A percentile compares a stretch with the other conserved stretches of the same genome.
phyloP scores from a whole-genome alignment of 2,797 vertebrate species.

The Podarcis lilfordi region DNA sequence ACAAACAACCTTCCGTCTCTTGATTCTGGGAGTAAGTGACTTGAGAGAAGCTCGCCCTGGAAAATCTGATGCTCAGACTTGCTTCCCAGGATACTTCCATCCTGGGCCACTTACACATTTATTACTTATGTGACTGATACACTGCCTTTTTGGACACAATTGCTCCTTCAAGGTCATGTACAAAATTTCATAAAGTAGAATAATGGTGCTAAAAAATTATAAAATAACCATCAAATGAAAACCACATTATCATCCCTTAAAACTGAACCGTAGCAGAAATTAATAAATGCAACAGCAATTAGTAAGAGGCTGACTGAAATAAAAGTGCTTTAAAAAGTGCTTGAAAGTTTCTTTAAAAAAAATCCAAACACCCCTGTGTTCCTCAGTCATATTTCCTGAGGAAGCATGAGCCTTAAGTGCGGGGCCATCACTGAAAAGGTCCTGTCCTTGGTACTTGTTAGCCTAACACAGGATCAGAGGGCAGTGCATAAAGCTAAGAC shows the following conservation, averaged over 20 bases:
- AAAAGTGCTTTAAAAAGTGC: background rate
- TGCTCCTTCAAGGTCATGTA: background rate
- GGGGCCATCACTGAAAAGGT: too few relatives aligned
- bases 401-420: too few relatives aligned
- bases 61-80: background rate
- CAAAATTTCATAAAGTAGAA: background rate
- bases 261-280: background rate
- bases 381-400: too few relatives aligned
- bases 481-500: too few relatives aligned
- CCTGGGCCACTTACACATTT: background rate
- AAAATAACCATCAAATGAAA: background rate
- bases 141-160: too few relatives aligned
- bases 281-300: background rate
- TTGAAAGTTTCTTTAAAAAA: background rate
- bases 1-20: background rate
- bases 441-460: too few relatives aligned
- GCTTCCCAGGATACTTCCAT: background rate
- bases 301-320: background rate
- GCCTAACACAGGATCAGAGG: too few relatives aligned
- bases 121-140: background rate
- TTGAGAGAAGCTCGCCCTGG: background rate
- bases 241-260: background rate
- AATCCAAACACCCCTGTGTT: too few relatives aligned
- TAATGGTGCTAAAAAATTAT: background rate
- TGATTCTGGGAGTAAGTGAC: background rate